These are phyloP conservation scores for Acanthosepion lycidas DNA, from an alignment of 2,888 invertebrate genomes.

Conservation along the genomic window DNA sequence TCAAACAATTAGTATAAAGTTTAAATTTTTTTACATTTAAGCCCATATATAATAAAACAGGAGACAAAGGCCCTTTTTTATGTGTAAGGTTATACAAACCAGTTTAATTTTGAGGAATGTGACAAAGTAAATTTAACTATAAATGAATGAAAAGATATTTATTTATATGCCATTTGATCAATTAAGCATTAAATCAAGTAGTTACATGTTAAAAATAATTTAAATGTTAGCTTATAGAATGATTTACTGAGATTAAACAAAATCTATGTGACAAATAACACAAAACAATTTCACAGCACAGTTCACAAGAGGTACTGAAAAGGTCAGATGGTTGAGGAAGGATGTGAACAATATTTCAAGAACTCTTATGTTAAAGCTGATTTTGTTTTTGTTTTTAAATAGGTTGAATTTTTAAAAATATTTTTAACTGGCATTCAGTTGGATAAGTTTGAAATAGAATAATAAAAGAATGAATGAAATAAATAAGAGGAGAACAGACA, in stretches of 20 bases:
- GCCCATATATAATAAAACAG: no score
- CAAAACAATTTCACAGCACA: constrained; percentile 33
- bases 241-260: no score
- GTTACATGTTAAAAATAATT: neutral
- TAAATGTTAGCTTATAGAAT: no score
- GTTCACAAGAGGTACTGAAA: neutral
- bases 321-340: constrained; percentile 49
- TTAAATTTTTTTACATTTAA: no score
- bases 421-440: neutral
- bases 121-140: neutral
- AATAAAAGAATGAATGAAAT: neutral
- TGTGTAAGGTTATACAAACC: no score
- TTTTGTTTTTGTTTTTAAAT: neutral
- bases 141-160: neutral
- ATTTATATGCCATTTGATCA: neutral
- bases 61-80: no score
- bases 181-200: neutral
- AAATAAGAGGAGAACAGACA: neutral
- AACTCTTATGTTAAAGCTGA: neutral
- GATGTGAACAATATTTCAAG: neutral
- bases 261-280: neutral
- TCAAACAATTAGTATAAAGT: no score
- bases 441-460: neutral
- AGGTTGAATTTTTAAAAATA: neutral
- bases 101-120: neutral